These are phyloP conservation scores for Linnaemya tessellans DNA, from an alignment of 2,888 invertebrate species.

Conservation along the genomic window DNA sequence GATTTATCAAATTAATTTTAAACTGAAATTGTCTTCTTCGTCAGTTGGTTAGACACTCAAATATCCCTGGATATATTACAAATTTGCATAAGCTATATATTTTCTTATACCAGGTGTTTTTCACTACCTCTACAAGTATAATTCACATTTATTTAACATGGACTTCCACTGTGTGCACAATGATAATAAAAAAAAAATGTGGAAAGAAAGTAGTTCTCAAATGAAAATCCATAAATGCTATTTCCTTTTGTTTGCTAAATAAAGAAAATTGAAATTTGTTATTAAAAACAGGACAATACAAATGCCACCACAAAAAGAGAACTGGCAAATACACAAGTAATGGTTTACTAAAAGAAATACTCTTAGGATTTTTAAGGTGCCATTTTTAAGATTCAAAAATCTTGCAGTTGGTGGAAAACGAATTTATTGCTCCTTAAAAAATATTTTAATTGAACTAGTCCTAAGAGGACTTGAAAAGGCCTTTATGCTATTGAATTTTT, in stretches of 20 bases:
- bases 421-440: neutral
- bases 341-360: slow-evolving; percentile 4
- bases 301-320: slow-evolving; percentile 45
- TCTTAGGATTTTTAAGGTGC: slow-evolving; percentile 14
- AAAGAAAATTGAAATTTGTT: slow-evolving; percentile 67
- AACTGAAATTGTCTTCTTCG: neutral
- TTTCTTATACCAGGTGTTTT: slow-evolving; percentile 50
- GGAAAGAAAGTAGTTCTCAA: slow-evolving; percentile 41
- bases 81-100: slow-evolving; percentile 37
- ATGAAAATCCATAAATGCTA: slow-evolving; percentile 64
- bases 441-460: neutral
- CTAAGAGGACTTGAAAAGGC: too few species aligned
- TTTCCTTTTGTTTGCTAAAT: slow-evolving; percentile 63
- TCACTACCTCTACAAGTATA: slow-evolving; percentile 27
- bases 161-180: slow-evolving; percentile 12
- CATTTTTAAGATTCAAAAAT: neutral
- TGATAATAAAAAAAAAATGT: neutral
- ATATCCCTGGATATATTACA: slow-evolving; percentile 33
- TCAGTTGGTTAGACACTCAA: neutral
- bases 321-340: slow-evolving; percentile 12
- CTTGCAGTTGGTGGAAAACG: neutral
- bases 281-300: slow-evolving; percentile 64
- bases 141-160: slow-evolving; percentile 43
- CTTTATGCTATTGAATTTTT: too few species aligned
- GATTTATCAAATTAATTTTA: neutral